Percentiles rank a stretch among this genome's conserved stretches.
phyloP scores from a whole-genome alignment of 2,113 vertebrate species.

The Dicentrarchus labrax region DNA sequence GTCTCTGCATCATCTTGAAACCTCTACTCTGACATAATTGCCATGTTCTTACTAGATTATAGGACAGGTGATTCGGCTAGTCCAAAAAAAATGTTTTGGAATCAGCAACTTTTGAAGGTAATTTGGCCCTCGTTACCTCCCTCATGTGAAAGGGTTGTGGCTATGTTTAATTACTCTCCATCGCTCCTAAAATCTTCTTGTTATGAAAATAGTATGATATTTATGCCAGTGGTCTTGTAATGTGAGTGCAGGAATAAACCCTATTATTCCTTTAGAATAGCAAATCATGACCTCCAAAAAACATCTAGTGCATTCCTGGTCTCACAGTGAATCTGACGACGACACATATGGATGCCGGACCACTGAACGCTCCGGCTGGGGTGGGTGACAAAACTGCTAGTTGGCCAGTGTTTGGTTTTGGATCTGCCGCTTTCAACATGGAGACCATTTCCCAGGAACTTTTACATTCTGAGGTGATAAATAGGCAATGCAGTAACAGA shows the following conservation, averaged over 20 bases:
- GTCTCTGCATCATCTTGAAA: too few relatives aligned
- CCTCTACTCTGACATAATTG: too few relatives aligned
- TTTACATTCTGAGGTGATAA: too few relatives aligned
- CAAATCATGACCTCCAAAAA: neutral
- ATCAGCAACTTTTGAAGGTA: neutral
- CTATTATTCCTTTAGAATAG: neutral
- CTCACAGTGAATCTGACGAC: too few relatives aligned
- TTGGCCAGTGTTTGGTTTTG: too few relatives aligned
- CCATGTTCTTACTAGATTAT: neutral
- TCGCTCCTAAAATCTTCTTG: neutral
- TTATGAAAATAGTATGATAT: neutral
- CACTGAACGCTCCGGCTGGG: too few relatives aligned
- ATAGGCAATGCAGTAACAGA: too few relatives aligned
- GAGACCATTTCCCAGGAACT: too few relatives aligned
- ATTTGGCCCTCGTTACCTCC: neutral
- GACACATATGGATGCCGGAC: too few relatives aligned
- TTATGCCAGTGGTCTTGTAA: neutral
- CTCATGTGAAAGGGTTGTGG: neutral
- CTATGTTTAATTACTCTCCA: neutral
- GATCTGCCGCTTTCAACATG: too few relatives aligned
- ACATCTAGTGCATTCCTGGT: neutral
- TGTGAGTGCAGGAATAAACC: neutral
- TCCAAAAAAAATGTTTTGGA: neutral
- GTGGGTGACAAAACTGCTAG: too few relatives aligned
- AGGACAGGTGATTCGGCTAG: neutral